These are phyloP conservation scores for Uria aalge DNA, from an alignment of 2,113 vertebrate genomes.

Conservation along the genomic window DNA sequence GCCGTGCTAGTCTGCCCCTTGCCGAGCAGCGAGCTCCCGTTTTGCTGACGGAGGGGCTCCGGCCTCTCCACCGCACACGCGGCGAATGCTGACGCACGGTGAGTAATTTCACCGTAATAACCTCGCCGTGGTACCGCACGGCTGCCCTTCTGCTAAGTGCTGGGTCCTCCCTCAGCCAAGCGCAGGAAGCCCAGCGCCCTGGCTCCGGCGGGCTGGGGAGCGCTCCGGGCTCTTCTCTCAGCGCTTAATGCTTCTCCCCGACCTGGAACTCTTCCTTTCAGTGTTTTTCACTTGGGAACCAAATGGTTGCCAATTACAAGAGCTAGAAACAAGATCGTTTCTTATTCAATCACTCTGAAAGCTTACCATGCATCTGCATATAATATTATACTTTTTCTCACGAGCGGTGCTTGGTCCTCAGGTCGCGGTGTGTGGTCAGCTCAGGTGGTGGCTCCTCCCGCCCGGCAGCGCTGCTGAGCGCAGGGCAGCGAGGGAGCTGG, in stretches of 20 bases:
- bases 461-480: neutral
- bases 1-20: fast-evolving
- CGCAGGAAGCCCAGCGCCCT: neutral
- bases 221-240: neutral
- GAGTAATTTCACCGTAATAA: neutral
- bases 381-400: no score
- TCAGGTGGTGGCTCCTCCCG: neutral
- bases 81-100: neutral
- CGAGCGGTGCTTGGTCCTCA: neutral
- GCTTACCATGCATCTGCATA: neutral
- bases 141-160: neutral
- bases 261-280: neutral
- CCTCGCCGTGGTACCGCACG: neutral
- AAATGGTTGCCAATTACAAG: neutral
- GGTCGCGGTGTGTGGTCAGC: neutral
- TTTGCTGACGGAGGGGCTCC: neutral
- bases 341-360: neutral
- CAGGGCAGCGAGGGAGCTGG: neutral
- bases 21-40: neutral
- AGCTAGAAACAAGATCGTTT: neutral
- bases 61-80: neutral
- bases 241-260: neutral
- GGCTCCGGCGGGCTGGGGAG: neutral
- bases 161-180: conserved; percentile 1
- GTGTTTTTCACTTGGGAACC: neutral